phyloP scores from a whole-genome alignment of 1,140 invertebrate genomes.

The Brachionus koreanus region DNA sequence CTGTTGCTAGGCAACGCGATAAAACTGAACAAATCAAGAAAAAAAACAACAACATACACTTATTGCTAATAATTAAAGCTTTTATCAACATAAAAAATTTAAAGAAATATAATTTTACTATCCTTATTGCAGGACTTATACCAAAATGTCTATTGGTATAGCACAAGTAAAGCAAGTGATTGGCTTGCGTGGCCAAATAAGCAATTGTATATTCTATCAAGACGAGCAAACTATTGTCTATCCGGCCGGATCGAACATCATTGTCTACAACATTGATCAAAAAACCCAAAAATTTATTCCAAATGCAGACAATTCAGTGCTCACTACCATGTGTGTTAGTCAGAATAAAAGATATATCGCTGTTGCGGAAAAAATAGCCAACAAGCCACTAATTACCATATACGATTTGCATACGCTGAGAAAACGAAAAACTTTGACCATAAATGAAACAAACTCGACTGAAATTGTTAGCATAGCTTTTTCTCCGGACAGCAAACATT shows the following conservation, averaged over 20 bases:
- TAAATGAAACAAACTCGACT: slow-evolving; percentile 52
- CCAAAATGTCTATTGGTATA: slow-evolving; percentile 49
- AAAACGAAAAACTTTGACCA: slow-evolving; percentile 57
- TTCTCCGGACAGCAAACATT: slow-evolving; percentile 71
- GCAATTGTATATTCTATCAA: slow-evolving; percentile 56
- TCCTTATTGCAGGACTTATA: slow-evolving; percentile 63
- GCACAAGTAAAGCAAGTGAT: slow-evolving; percentile 49
- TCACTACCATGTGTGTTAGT: slow-evolving; percentile 58
- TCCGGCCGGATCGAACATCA: slow-evolving; percentile 58
- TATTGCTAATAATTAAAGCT: slow-evolving; percentile 12
- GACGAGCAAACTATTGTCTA: slow-evolving; percentile 59
- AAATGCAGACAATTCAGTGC: slow-evolving; percentile 54
- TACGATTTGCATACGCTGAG: slow-evolving; percentile 60
- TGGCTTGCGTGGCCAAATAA: slow-evolving; percentile 47
- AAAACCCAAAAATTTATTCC: slow-evolving; percentile 60
- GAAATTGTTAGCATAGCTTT: slow-evolving; percentile 72
- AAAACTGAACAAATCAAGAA: not conserved
- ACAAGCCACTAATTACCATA: slow-evolving; percentile 57
- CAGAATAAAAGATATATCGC: slow-evolving; percentile 58
- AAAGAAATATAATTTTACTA: not conserved
- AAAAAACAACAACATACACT: slow-evolving; percentile 26
- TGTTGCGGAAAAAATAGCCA: slow-evolving; percentile 49
- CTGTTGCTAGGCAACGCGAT: slow-evolving; percentile 20
- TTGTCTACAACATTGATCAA: slow-evolving; percentile 59
- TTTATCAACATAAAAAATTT: not conserved